phyloP scores from a whole-genome alignment of 2,888 invertebrate genomes.

The Drosophila differens region DNA sequence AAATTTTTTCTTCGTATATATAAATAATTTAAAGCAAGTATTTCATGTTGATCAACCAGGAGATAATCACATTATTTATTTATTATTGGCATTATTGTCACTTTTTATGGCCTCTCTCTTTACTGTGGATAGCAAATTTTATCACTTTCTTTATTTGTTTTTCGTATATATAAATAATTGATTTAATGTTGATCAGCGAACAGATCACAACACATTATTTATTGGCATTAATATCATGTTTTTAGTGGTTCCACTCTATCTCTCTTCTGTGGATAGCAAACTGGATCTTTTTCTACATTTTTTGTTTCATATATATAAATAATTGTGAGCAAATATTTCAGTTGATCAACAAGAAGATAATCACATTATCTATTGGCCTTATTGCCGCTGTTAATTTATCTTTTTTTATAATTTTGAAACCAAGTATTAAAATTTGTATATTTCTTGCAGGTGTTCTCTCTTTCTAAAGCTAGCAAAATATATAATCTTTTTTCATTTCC shows the following conservation, averaged over 20 bases:
- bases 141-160: not conserved
- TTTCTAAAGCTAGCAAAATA: fast-evolving
- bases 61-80: not conserved
- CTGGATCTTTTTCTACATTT: no score
- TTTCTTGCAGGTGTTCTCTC: no score
- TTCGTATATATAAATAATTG: not conserved
- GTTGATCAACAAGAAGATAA: conserved; percentile 21
- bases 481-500: not conserved
- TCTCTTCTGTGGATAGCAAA: no score
- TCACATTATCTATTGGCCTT: conserved; percentile 13
- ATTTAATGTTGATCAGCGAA: not conserved
- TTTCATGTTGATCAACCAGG: not conserved
- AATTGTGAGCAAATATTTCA: no score
- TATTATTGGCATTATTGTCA: not conserved
- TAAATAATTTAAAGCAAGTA: not conserved
- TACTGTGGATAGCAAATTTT: not conserved
- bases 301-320: no score
- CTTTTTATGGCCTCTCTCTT: not conserved
- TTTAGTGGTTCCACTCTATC: no score
- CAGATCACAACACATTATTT: not conserved
- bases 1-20: not conserved
- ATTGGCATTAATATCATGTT: no score
- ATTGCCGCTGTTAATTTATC: not conserved
- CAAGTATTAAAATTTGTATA: no score
- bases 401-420: no score